Conservation (phyloP, 2,113 vertebrate genomes). For the Pteruthius melanotis region DNA sequence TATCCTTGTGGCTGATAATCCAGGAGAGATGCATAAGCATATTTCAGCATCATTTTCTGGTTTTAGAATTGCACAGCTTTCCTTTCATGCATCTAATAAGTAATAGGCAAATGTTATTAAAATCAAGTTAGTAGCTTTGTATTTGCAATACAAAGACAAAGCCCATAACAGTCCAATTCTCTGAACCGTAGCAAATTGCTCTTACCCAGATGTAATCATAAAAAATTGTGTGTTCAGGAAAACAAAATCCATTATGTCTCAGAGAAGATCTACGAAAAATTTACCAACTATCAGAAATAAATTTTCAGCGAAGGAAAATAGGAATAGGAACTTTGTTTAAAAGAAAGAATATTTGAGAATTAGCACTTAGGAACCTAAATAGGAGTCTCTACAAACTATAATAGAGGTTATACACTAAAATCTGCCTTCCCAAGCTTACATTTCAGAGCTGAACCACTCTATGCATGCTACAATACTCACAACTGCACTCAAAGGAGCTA, state of each 20-base stretch:
- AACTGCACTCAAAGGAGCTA: neutral
- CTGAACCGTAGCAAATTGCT: constrained; percentile 52
- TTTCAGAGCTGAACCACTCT: neutral
- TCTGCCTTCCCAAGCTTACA: neutral
- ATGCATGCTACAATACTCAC: neutral
- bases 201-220: constrained; percentile 50
- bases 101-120: constrained; percentile 58
- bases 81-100: constrained; percentile 44
- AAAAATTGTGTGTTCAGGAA: constrained; percentile 31
- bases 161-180: constrained; percentile 29
- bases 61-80: constrained; percentile 38
- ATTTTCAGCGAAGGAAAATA: constrained; percentile 13
- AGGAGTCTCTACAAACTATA: neutral
- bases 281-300: neutral
- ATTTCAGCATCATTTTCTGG: constrained; percentile 19
- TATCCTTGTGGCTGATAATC: neutral
- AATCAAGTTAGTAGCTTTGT: constrained; percentile 61
- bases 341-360: neutral
- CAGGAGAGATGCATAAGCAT: neutral
- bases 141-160: constrained; percentile 68
- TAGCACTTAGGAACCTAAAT: neutral
- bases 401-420: neutral
- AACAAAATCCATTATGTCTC: constrained; percentile 50
- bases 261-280: constrained; percentile 24
- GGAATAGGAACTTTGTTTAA: neutral